Evolutionary conservation across 2,888 invertebrate genomes (phyloP).

Genomic region (Eupithecia exiguata): DNA sequence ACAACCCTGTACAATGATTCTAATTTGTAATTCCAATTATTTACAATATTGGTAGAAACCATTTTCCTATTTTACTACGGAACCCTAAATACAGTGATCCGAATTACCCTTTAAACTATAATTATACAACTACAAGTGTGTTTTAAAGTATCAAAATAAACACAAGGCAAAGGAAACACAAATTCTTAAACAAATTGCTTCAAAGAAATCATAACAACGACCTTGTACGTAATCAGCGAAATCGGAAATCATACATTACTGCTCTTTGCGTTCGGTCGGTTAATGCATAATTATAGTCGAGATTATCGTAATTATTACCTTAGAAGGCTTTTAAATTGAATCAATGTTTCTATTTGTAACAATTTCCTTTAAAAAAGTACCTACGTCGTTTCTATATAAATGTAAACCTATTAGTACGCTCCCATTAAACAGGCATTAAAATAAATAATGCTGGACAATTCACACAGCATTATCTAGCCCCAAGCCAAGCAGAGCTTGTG

Average conservation of each 20-base stretch:
- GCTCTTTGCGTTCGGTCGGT: constrained; percentile 2
- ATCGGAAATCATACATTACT: constrained; percentile 24
- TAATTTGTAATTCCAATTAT: no score
- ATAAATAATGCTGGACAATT: no score
- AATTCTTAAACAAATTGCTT: constrained; percentile 20
- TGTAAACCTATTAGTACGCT: no score
- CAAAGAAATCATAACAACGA: constrained; percentile 13
- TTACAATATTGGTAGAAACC: not conserved
- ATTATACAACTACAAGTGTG: not conserved
- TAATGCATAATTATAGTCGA: constrained; percentile 1
- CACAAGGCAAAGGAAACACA: constrained; percentile 21
- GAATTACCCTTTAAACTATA: not conserved
- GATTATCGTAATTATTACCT: constrained; percentile 3
- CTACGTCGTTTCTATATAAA: not conserved
- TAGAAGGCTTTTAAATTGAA: not conserved
- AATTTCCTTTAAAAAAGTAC: not conserved
- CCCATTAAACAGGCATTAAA: no score
- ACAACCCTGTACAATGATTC: no score
- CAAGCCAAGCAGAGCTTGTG: no score
- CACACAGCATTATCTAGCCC: no score
- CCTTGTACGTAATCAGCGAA: constrained; percentile 16
- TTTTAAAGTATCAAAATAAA: not conserved
- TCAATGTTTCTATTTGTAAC: not conserved
- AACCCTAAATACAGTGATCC: not conserved
- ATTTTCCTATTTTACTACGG: not conserved